A percentile compares a stretch with the other conserved stretches of the same genome.
phyloP scores from a whole-genome alignment of 2,113 vertebrate species.

The Hypomesus transpacificus region DNA sequence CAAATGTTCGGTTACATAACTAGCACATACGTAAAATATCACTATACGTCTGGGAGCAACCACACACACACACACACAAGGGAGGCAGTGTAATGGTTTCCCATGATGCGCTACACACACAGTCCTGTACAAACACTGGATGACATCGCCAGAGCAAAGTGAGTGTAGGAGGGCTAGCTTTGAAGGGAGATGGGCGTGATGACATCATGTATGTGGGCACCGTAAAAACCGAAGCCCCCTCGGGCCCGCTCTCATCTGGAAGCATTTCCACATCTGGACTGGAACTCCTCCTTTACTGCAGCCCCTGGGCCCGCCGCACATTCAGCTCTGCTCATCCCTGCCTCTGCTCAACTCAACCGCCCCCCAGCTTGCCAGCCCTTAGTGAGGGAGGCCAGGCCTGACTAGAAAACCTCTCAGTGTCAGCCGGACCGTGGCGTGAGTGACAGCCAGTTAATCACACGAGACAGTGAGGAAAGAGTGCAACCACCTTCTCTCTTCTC shows the following conservation, averaged over 20 bases:
- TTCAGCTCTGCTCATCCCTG: no score
- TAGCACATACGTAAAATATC: no score
- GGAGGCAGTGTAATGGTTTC: no score
- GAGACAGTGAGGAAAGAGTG: conserved; percentile 9
- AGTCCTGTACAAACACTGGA: background rate
- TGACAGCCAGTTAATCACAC: conserved; percentile 2
- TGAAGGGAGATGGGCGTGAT: conserved; percentile 41
- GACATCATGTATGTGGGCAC: conserved; percentile 35
- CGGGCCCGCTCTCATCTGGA: conserved; percentile 34
- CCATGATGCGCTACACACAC: no score
- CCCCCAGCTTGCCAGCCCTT: no score
- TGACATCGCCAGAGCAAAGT: conserved; percentile 19
- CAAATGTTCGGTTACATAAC: no score
- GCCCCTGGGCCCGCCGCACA: no score
- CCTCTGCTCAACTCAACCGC: no score
- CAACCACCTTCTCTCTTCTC: no score
- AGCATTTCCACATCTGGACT: conserved; percentile 42
- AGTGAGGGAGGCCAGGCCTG: background rate
- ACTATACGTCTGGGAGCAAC: no score
- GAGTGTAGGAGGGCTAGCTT: conserved; percentile 24
- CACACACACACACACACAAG: no score
- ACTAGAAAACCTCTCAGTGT: background rate
- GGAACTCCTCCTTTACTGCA: background rate
- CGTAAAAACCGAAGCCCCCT: conserved; percentile 44
- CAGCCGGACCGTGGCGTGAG: background rate